Conservation (phyloP, 2,797 vertebrate genomes). For the Parambassis ranga region DNA sequence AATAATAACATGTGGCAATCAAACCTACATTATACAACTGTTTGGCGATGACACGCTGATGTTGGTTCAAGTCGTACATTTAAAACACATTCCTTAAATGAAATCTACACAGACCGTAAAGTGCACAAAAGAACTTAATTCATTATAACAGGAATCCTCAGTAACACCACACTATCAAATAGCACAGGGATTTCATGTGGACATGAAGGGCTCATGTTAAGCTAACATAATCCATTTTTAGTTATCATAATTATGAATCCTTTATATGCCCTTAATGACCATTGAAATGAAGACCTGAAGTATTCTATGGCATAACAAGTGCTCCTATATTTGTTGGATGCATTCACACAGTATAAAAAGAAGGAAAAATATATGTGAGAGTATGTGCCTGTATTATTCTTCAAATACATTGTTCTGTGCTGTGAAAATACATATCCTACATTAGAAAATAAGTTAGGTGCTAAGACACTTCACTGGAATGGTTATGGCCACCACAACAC, state of each 20-base stretch:
- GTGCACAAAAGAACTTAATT: not conserved
- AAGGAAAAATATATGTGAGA: not conserved
- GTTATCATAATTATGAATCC: no score
- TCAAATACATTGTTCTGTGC: not conserved
- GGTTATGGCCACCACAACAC: not conserved
- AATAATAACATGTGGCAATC: not conserved
- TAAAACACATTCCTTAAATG: slow-evolving; percentile 5
- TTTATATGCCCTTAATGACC: no score
- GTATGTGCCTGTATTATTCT: not conserved
- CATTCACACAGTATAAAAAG: not conserved
- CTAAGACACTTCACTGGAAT: slow-evolving; percentile 23
- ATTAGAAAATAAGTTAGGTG: not conserved
- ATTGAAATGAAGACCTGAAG: not conserved
- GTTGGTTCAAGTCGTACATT: not conserved
- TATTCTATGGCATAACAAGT: not conserved
- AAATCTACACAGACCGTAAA: slow-evolving; percentile 4
- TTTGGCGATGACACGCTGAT: no score
- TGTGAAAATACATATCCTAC: slow-evolving; percentile 7
- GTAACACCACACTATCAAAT: not conserved
- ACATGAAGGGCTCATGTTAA: no score
- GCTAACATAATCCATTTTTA: no score
- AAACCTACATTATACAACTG: no score
- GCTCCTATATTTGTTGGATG: not conserved
- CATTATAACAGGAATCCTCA: not conserved
- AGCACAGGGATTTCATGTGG: no score